Base-by-base conservation (phyloP, 2,113 vertebrate genomes). In the Pangasianodon gigas region DNA sequence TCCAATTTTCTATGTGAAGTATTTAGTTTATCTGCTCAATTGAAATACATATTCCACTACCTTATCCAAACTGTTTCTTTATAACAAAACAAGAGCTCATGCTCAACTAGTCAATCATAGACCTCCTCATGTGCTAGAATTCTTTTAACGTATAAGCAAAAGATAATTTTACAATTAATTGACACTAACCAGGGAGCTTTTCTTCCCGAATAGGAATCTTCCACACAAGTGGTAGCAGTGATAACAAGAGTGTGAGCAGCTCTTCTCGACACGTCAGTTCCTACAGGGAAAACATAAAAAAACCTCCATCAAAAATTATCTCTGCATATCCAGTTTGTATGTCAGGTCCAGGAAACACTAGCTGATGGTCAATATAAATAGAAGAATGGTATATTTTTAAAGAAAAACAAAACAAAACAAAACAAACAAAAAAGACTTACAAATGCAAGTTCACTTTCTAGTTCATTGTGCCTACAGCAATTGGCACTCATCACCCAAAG, bases 201-300 rank as follows among this genome's bases (percentile, higher is more conserved):
- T 97, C 97, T 94, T 98, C 97, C 92, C 97, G 97, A 19, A 99
- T 97, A 41, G 98, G 98, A 91, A 99, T 99, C 96, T 97, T 99
- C 98, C 98, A 99, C 24, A 99, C 98, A 91, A 99, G 81, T 0
- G 98, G 98, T 75, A 99, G 94, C 77, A 99, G 96, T 0, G 98
- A 99, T 89, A 99, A 94, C 79, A 99, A 96, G 54, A 99, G 94
- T 44, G 98, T 98, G 84, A 99, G 96, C 91, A 99, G 97, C 93
- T 99, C 98, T 93, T 99, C 98, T 56, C 98, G 96, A 93, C 98
- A 99, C 10, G 98, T 98, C 95, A 99, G 91, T 90, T 98, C 98
- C 98, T 99, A 89, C n/a, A 9, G 90, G 56, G 84, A 87, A 93
- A 85, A 56, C 71, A 88, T 37, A 90, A 85, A 46, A 62, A 84